These are phyloP conservation scores for Cerastis leucographa DNA, from an alignment of 2,888 invertebrate species.

Conservation along the genomic window DNA sequence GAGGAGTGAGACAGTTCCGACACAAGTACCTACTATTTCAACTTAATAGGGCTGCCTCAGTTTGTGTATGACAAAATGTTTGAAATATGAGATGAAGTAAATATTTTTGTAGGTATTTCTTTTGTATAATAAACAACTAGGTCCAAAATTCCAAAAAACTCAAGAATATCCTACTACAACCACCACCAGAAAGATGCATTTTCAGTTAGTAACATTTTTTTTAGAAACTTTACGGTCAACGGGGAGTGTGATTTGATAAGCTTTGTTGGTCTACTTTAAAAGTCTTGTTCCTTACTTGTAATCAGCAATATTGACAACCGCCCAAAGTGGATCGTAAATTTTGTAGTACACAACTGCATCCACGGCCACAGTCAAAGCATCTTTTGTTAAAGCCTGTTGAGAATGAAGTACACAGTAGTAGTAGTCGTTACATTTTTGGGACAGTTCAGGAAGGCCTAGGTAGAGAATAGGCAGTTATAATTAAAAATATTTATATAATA, in stretches of 20 bases:
- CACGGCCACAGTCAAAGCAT: constrained; percentile 96
- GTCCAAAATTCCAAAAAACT: neutral
- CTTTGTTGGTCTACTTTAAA: neutral
- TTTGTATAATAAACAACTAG: neutral
- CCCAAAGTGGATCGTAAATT: constrained; percentile 93
- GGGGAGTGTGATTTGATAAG: neutral
- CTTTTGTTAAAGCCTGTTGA: constrained; percentile 88
- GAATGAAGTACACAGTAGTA: neutral
- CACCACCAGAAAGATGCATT: neutral
- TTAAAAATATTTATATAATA: too few species aligned
- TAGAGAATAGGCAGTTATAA: neutral
- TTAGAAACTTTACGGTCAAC: neutral
- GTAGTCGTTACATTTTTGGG: neutral
- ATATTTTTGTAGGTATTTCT: too few species aligned
- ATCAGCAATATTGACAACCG: constrained; percentile 88
- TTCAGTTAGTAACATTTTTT: neutral
- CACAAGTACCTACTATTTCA: too few species aligned
- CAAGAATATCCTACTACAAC: neutral
- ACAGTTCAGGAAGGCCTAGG: neutral
- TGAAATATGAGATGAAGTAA: too few species aligned
- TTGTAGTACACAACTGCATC: constrained; percentile 96
- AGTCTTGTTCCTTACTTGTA: constrained; percentile 70
- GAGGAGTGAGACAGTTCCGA: too few species aligned
- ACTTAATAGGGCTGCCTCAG: too few species aligned
- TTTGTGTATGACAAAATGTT: too few species aligned